Conservation (phyloP, 2,113 vertebrate genomes). For the Eulacestoma nigropectus region DNA sequence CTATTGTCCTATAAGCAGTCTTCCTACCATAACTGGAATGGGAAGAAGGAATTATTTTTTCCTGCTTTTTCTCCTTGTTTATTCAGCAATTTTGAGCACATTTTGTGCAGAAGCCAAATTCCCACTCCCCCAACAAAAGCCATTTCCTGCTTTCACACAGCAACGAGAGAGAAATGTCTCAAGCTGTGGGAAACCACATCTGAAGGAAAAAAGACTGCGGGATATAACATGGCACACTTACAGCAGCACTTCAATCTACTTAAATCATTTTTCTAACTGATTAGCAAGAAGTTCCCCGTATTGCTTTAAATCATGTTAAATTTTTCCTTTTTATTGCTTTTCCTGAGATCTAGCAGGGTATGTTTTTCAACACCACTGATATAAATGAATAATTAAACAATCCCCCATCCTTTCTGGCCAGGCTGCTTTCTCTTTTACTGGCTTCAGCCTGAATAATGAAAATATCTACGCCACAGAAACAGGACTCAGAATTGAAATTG, state of each 20-base stretch:
- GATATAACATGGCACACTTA: background rate
- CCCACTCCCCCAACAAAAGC: constrained; percentile 38
- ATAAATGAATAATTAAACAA: background rate
- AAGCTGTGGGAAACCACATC: constrained; percentile 58
- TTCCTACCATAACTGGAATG: background rate
- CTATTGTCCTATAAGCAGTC: background rate
- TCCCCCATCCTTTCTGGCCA: background rate
- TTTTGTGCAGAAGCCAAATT: constrained; percentile 43
- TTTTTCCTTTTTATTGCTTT: background rate
- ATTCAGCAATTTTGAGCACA: background rate
- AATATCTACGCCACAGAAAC: background rate
- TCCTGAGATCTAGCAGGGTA: background rate
- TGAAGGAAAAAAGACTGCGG: constrained; percentile 5
- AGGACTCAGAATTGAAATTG: background rate
- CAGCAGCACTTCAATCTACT: constrained; percentile 24
- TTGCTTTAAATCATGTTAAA: background rate
- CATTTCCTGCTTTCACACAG: constrained; percentile 58
- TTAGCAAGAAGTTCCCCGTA: constrained; percentile 6
- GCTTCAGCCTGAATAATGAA: background rate
- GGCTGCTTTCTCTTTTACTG: background rate
- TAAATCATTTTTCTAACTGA: constrained; percentile 17
- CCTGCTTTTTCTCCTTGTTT: constrained; percentile 18
- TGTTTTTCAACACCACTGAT: constrained; percentile 10
- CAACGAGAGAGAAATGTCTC: background rate
- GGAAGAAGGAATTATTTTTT: background rate